phyloP scores from a whole-genome alignment of 2,113 vertebrate genomes.

The Elanus axillaris region DNA sequence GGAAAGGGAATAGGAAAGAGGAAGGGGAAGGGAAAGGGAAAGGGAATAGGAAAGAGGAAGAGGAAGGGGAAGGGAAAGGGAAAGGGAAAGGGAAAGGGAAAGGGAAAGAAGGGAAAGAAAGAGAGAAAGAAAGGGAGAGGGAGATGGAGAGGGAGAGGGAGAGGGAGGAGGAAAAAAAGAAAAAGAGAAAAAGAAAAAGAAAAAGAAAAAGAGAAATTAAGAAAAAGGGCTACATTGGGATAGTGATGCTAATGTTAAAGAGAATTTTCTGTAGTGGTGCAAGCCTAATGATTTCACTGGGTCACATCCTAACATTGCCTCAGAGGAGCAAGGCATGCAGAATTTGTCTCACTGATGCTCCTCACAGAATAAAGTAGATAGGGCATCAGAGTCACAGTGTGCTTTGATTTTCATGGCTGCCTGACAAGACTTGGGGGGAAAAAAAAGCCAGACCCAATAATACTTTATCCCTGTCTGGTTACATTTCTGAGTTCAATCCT shows the following conservation, averaged over 20 bases:
- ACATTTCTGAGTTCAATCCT: background rate
- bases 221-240: background rate
- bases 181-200: too few relatives aligned
- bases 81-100: fast-evolving
- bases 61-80: background rate
- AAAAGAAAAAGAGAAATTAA: fast-evolving
- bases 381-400: too few relatives aligned
- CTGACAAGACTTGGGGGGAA: background rate
- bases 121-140: fast-evolving
- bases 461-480: background rate
- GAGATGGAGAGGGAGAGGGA: background rate
- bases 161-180: fast-evolving
- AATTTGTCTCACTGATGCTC: background rate
- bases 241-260: background rate
- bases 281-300: background rate
- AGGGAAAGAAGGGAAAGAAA: fast-evolving
- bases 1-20: fast-evolving
- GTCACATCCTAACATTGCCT: background rate
- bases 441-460: background rate
- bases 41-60: too few relatives aligned
- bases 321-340: background rate
- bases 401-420: background rate
- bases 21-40: background rate
- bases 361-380: background rate
- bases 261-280: background rate